Conservation (phyloP, 2,113 vertebrate genomes). For the Corythoichthys haematopterus region DNA sequence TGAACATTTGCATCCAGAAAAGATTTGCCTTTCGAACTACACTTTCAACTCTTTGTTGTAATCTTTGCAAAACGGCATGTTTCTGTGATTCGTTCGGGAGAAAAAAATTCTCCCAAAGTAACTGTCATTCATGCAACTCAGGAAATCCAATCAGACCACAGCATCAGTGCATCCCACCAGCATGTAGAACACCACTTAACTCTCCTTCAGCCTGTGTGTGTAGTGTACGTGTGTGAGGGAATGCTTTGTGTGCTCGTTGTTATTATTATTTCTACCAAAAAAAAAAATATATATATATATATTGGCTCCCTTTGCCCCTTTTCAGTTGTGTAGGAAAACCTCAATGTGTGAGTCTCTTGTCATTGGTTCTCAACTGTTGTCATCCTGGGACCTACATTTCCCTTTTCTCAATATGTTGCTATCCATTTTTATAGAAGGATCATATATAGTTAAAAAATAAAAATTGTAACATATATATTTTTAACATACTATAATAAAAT, state of each 20-base stretch:
- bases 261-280: conserved; percentile 10
- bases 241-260: conserved; percentile 19
- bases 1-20: conserved; percentile 12
- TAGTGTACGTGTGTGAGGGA: conserved; percentile 8
- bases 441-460: no score
- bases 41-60: conserved; percentile 33
- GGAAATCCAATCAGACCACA: conserved; percentile 61
- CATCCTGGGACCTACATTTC: no score
- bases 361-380: background rate
- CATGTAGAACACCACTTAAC: conserved; percentile 18
- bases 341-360: conserved; percentile 17
- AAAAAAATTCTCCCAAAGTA: conserved; percentile 46
- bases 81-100: conserved; percentile 38
- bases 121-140: conserved; percentile 71
- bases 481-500: no score
- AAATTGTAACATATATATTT: no score
- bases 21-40: conserved; percentile 47
- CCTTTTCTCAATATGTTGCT: no score
- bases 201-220: conserved; percentile 10
- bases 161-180: conserved; percentile 34
- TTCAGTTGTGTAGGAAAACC: conserved; percentile 29
- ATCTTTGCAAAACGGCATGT: conserved; percentile 49
- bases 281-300: conserved; percentile 54
- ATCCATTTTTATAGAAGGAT: no score
- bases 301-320: conserved; percentile 15